Evolutionary conservation across 1,140 invertebrate species (phyloP), one percentile per base, ranked within the genome.

Genomic region (Camponotus pennsylvanicus): DNA sequence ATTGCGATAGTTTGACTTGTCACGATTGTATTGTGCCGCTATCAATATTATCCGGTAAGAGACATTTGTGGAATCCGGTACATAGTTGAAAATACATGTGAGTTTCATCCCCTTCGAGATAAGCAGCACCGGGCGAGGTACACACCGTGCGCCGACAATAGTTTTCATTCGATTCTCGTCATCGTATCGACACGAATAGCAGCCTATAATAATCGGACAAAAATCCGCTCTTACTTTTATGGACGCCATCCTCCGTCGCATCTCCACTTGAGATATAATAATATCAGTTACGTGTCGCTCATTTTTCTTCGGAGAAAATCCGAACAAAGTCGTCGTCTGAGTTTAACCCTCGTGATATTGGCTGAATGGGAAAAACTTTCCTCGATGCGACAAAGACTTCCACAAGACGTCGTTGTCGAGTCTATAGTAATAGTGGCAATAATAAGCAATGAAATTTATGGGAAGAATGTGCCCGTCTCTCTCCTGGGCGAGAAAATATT

Each of bases 391-490:
- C 13, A 4, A 27, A 27, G 27, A 27, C 27, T 55, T 32, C 21
- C 15, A 42, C 9, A 18, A 52, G 37, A 78, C 13, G 18, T 79
- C 59, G 27, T 27, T 27, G 27, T 4, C 49, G 49, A 59, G 49
- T 18, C 15, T 18, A 52, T 42, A 42, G 69, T 55, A 55, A 37
- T 75, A 49, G 21, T 9, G n/a, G 42, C 3, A 40, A 52, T 55
- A 69, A 80, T 59, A 57, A 80, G 15, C 21, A n/a, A 70, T 80
- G 9, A n/a, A 80, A 32, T 69, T 69, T 40, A 55, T 52, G 77
- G n/a, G 34, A n/a, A 37, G n/a, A 18, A 42, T 13, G 32, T 77
- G 13, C 13, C 15, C 13, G 11, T 69, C 34, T 80, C 8, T 57
- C 57, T 27, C 4, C 5, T 52, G 4, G 15, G 2, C 0, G 21